A percentile compares a stretch with the other conserved stretches of the same genome.
phyloP scores from a whole-genome alignment of 2,113 vertebrate species.

The Lipotes vexillifer region DNA sequence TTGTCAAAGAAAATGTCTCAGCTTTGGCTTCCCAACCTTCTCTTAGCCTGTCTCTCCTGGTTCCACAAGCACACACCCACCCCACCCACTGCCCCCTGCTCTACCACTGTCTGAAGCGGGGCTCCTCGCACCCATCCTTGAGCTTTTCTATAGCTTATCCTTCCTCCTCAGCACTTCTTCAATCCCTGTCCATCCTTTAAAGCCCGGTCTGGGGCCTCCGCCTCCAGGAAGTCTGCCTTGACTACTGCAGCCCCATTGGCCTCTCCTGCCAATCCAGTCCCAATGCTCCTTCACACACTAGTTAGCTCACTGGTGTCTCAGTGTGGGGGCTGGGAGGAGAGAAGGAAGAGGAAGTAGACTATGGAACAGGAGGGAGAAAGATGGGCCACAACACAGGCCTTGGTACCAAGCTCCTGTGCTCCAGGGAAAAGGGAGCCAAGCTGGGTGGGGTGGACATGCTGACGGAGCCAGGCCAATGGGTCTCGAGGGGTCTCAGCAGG shows the following conservation, averaged over 20 bases:
- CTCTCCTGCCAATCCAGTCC: rapidly evolving
- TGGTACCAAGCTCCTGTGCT: not conserved
- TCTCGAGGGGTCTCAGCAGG: rapidly evolving
- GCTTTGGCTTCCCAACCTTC: not conserved
- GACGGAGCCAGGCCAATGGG: not conserved
- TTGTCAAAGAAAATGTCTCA: not conserved
- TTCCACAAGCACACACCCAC: too few relatives aligned
- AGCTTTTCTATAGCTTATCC: not conserved
- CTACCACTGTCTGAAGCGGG: not conserved
- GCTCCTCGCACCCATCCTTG: not conserved
- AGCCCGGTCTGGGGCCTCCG: not conserved
- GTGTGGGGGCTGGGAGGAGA: not conserved
- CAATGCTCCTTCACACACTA: not conserved
- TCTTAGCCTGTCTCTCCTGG: not conserved
- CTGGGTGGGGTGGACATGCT: not conserved
- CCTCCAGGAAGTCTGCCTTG: not conserved
- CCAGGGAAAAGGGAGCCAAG: not conserved
- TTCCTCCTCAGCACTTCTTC: not conserved
- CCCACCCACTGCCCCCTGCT: not conserved
- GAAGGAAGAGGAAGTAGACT: not conserved
- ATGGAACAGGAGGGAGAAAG: not conserved
- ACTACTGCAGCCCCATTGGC: not conserved
- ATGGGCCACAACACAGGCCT: not conserved
- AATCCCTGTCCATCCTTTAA: not conserved
- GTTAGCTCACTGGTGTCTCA: not conserved